Evolutionary conservation across 2,888 invertebrate species (phyloP).

Genomic region (Euzophera pinguis): DNA sequence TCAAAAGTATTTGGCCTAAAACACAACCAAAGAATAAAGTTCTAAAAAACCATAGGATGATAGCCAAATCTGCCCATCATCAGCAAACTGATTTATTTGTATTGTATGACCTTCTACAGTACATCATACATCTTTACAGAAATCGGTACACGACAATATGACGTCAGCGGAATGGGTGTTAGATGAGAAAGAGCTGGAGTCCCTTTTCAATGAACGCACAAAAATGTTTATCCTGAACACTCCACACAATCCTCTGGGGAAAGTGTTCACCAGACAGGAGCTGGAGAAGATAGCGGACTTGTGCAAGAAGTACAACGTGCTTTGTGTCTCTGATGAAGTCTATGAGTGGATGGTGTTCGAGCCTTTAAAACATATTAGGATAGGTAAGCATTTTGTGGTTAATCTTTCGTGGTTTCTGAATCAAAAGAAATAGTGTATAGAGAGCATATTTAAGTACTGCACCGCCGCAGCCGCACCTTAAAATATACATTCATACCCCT

Average conservation of each 20-base stretch:
- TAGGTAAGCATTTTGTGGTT: constrained; percentile 86
- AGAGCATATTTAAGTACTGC: too few species aligned
- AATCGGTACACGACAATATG: constrained; percentile 64
- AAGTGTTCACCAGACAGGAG: constrained; percentile 86
- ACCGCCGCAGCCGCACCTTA: too few species aligned
- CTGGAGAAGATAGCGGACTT: constrained; percentile 89
- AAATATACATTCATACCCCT: too few species aligned
- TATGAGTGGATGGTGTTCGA: constrained; percentile 98
- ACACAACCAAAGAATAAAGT: too few species aligned
- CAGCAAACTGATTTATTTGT: too few species aligned
- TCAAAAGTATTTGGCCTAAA: too few species aligned
- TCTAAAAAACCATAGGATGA: too few species aligned
- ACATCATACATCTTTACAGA: constrained; percentile 32
- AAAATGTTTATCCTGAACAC: constrained; percentile 98
- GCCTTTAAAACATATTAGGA: constrained; percentile 91
- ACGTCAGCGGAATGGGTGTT: constrained; percentile 94
- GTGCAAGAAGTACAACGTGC: constrained; percentile 94
- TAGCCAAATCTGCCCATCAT: too few species aligned
- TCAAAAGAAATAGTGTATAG: too few species aligned
- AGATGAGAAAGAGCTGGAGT: constrained; percentile 88
- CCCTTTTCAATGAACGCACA: constrained; percentile 91
- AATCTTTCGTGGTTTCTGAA: too few species aligned
- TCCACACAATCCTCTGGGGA: constrained; percentile 98
- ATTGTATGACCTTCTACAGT: neutral
- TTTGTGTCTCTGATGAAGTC: constrained; percentile 97